These are phyloP conservation scores for Acromyrmex heyeri DNA, from an alignment of 1,140 invertebrate genomes.

Conservation along the genomic window DNA sequence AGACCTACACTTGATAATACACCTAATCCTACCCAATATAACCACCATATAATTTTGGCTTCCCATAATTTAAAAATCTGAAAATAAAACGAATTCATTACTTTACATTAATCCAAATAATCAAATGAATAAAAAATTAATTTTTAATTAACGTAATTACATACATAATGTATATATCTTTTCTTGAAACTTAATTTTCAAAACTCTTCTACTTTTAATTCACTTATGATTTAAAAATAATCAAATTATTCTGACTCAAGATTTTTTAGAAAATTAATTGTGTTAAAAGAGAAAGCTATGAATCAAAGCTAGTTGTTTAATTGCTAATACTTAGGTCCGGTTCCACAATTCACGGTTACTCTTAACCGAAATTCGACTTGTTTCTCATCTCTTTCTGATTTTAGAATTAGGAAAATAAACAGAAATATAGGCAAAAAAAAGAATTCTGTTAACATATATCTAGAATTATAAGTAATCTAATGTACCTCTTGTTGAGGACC, in stretches of 20 bases:
- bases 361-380: too few relatives aligned
- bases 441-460: not conserved
- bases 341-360: too few relatives aligned
- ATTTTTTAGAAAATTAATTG: too few relatives aligned
- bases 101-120: not conserved
- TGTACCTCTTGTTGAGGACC: conserved; percentile 89
- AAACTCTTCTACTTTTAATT: not conserved
- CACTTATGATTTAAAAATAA: too few relatives aligned
- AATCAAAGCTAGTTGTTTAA: too few relatives aligned
- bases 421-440: not conserved
- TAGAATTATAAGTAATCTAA: conserved; percentile 80
- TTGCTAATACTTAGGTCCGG: too few relatives aligned
- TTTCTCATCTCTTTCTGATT: too few relatives aligned
- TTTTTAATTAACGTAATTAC: not conserved
- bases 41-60: conserved; percentile 90
- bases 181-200: not conserved
- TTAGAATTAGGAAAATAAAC: too few relatives aligned
- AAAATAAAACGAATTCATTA: conserved; percentile 74
- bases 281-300: too few relatives aligned
- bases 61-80: conserved; percentile 87
- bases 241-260: too few relatives aligned
- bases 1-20: conserved; percentile 98
- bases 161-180: not conserved
- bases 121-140: not conserved
- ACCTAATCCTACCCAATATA: conserved; percentile 98